A percentile compares a stretch with the other conserved stretches of the same genome.
These are phyloP conservation scores for Aphis craccivora DNA, from an alignment of 1,140 invertebrate genomes.

Conservation along the genomic window DNA sequence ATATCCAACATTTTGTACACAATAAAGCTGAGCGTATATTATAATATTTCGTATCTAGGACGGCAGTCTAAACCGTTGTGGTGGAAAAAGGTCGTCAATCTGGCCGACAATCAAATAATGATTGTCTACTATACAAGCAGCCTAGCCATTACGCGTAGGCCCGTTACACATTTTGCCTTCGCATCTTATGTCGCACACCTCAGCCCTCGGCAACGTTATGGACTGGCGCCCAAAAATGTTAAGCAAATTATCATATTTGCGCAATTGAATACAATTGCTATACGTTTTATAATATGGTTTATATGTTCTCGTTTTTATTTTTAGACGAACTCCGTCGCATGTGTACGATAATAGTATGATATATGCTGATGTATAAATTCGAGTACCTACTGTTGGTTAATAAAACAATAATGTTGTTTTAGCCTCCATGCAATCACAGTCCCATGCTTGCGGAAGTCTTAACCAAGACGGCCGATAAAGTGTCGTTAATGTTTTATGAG, in stretches of 20 bases:
- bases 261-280: not conserved
- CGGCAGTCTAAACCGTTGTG: conserved; percentile 19
- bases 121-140: conserved; percentile 26
- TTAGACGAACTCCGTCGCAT: not conserved
- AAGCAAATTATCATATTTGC: conserved; percentile 27
- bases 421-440: not conserved
- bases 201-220: not conserved
- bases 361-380: not conserved
- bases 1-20: not conserved
- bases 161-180: not conserved
- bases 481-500: not conserved
- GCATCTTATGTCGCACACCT: not conserved
- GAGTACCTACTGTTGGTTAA: not conserved
- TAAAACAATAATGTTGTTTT: not conserved
- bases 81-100: conserved; percentile 46
- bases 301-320: conserved; percentile 14
- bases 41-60: conserved; percentile 40
- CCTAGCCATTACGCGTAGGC: conserved; percentile 28
- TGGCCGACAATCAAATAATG: conserved; percentile 50
- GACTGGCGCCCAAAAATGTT: conserved; percentile 3
- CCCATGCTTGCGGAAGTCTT: not conserved
- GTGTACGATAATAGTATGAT: not conserved
- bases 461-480: not conserved
- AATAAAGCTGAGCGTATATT: not conserved
- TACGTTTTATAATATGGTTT: not conserved